Base-by-base conservation (phyloP, 2,888 invertebrate species). In the Dicranocentrus wangi region DNA sequence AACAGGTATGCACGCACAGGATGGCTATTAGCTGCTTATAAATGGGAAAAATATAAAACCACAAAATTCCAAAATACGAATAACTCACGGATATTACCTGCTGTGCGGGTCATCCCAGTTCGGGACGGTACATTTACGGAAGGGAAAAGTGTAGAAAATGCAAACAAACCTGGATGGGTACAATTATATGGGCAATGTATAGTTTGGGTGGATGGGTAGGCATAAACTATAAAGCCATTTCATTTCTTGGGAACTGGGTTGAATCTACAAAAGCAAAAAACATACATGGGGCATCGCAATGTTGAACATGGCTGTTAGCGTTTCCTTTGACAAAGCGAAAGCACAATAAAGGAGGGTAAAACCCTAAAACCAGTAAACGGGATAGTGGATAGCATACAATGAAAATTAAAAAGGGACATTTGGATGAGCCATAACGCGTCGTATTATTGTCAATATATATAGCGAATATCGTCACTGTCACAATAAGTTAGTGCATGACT, bases 221-320 rank as follows among this genome's bases (percentile, higher is more conserved):
- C 10, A 32, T 32, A 32, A 10, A n/a, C n/a, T n/a, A 32, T 32
- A 51, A 51, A 51, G 51, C 51, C 19, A n/a, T 47, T 51, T 23
- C 58, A 58, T 25, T 58, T 25, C 58, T 25, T 58, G 23, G 58
- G 27, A 58, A 58, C 25, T 58, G 58, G 58, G 58, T 58, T 58
- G 23, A 25, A 8, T 25, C 25, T 27, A 7, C n/a, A 25, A 58
- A 58, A 58, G 21, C 10, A 15, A 27, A 3, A 47, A 47, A 3
- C 2, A 3, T 47, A n/a, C 17, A 17, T 47, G n/a, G 15, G n/a
- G 13, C 5, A 58, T 27, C 21, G 25, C 27, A 27, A 23, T 27
- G 25, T 1, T 27, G 15, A 58, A 58, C 15, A 58, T 15, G 13
- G 15, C 27, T 58, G 23, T 55, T 47, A 17, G 15, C 17, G 47